Evolutionary conservation across 35 echinoderm and acorn worm genomes (phyloP).

Genomic region (Anneissia japonica): DNA sequence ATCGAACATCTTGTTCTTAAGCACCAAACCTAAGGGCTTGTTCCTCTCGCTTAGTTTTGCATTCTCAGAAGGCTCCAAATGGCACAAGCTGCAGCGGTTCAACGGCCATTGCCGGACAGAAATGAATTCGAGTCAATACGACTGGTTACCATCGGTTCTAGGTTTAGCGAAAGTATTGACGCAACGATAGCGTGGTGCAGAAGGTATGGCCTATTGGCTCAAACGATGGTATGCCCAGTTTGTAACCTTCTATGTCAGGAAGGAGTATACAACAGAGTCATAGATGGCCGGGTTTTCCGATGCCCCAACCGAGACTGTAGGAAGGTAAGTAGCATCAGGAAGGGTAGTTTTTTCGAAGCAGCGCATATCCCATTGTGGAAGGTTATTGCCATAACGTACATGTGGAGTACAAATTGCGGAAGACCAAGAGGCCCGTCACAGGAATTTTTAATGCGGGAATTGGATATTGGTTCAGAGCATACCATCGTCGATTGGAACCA

Average conservation of each 20-base stretch:
- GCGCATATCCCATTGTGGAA: slow-evolving; percentile 7
- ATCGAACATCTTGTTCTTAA: too few species aligned
- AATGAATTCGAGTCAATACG: too few species aligned
- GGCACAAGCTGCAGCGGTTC: too few species aligned
- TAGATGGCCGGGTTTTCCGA: neutral
- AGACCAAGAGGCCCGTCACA: neutral
- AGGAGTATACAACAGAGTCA: neutral
- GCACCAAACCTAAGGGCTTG: too few species aligned
- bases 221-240: neutral
- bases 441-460: neutral
- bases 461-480: neutral
- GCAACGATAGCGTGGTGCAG: slow-evolving; percentile 16
- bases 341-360: slow-evolving; percentile 12
- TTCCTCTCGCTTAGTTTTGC: too few species aligned
- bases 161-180: too few species aligned
- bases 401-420: neutral
- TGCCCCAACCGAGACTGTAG: neutral
- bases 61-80: too few species aligned
- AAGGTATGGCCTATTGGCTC: neutral
- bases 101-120: too few species aligned
- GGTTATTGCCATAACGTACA: neutral
- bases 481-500: slow-evolving; percentile 19
- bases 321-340: neutral
- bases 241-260: neutral
- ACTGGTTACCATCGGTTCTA: too few species aligned